Percentiles rank a stretch among this genome's conserved stretches.
Evolutionary conservation across 2,888 invertebrate genomes (phyloP).

Genomic region (Petrophora chlorosata): DNA sequence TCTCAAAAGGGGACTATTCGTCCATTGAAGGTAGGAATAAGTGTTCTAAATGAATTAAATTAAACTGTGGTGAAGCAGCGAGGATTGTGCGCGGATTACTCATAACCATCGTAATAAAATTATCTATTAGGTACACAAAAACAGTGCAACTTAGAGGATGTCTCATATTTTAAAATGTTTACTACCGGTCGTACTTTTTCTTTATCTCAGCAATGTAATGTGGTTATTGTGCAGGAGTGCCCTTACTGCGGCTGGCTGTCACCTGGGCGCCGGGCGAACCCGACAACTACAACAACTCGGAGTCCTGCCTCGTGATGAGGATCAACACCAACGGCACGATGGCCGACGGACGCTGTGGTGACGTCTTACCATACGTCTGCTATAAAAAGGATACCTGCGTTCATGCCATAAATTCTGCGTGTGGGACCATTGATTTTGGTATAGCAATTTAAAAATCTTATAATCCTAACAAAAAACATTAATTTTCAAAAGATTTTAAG

Average conservation of each 20-base stretch:
- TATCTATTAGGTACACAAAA: too few species aligned
- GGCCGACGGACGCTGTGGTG: neutral
- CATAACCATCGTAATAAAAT: too few species aligned
- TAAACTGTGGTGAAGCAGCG: neutral
- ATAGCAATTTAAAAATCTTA: too few species aligned
- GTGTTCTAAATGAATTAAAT: neutral
- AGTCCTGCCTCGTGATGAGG: slow-evolving; percentile 3
- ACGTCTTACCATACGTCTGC: slow-evolving; percentile 6
- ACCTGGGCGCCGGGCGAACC: slow-evolving; percentile 7
- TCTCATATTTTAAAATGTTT: too few species aligned
- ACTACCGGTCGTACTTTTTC: too few species aligned
- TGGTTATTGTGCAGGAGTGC: neutral
- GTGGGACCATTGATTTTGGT: slow-evolving; percentile 8
- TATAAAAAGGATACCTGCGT: neutral
- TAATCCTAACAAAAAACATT: too few species aligned
- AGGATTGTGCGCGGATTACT: too few species aligned
- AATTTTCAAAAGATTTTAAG: too few species aligned
- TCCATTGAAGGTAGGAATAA: slow-evolving; percentile 13
- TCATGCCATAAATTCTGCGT: neutral
- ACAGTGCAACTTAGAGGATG: too few species aligned
- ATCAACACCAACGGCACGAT: neutral
- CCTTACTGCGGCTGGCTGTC: neutral
- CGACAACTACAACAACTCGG: slow-evolving; percentile 3
- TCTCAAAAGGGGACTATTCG: slow-evolving; percentile 11
- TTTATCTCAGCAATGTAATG: too few species aligned